Base-by-base conservation (phyloP, 2,113 vertebrate genomes). In the Actinemys pallida region DNA sequence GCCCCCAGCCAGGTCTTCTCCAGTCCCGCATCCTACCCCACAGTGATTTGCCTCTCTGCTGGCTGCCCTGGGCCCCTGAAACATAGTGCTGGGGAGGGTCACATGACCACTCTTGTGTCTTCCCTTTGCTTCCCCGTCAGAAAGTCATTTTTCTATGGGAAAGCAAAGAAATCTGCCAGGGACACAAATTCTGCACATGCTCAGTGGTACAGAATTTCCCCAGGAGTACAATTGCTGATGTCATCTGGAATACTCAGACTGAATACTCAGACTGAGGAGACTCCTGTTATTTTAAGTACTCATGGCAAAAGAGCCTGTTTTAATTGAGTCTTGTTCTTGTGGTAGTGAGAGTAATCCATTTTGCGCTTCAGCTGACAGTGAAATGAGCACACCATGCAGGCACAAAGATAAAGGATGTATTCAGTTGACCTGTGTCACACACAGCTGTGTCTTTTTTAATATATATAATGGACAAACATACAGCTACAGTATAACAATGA, bases 181-280 rank as follows among this genome's bases (percentile, higher is more conserved):
- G 52, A 53, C 19, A 20, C 52, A 53, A 53, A 53, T 53, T 53
- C 52, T 53, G 52, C 6, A 3, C 52, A 20, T 53, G 52, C 52
- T 19, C 52, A 8, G 52, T 53, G 52, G 52, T 53, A 7, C 52
- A 53, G 19, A 20, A 53, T 53, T 53, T 19, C 19, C 90, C 45
- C 57, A 29, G 47, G 31, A 27, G 27, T n/a, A 57, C 75, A 2
- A 0, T 19, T 7, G 1, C 47, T n/a, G 39, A 22, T 3, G 10
- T 10, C 42, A 59, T 31, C 8, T 20, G 29, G 17, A 39, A 47
- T n/a, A 9, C 29, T 69, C 17, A 39, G 14, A 24, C 59, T 3
- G 31, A 35, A 47, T n/a, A 9, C 29, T 69, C 17, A 39, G 14
- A 24, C 59, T 4, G 31, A 35, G 35, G 78, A n/a, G 22, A 24